These are phyloP conservation scores for Esox niger DNA, from an alignment of 2,113 vertebrate genomes.

Conservation along the genomic window DNA sequence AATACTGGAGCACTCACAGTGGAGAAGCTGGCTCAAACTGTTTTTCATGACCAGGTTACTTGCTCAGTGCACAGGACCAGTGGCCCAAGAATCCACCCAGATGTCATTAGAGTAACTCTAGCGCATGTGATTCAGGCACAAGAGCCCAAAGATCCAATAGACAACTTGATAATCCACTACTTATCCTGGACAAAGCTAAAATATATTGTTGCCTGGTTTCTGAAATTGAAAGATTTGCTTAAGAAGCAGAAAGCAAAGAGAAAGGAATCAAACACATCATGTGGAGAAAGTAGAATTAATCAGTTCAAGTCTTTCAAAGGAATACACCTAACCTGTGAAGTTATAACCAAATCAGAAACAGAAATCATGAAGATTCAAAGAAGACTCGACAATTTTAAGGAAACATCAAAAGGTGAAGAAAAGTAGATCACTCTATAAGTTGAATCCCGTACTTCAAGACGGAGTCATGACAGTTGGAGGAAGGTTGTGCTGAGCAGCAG, in stretches of 20 bases:
- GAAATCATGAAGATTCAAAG: slow-evolving; percentile 26
- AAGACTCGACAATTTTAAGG: slow-evolving; percentile 18
- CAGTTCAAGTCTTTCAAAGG: slow-evolving; percentile 14
- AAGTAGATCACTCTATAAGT: slow-evolving; percentile 18
- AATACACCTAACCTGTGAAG: slow-evolving; percentile 11
- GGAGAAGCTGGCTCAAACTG: too few species aligned
- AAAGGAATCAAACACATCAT: too few species aligned
- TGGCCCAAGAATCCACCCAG: slow-evolving; percentile 26
- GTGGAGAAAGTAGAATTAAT: too few species aligned
- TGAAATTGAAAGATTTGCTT: slow-evolving; percentile 26
- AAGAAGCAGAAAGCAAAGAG: slow-evolving; percentile 19
- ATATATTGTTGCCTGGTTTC: slow-evolving; percentile 18
- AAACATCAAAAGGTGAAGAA: slow-evolving; percentile 29
- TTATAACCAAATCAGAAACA: slow-evolving; percentile 18
- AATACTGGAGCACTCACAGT: slow-evolving; percentile 17
- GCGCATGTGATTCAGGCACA: slow-evolving; percentile 10
- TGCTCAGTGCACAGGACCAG: slow-evolving; percentile 7
- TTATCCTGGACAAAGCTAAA: slow-evolving; percentile 25
- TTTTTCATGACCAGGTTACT: too few species aligned
- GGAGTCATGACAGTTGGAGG: slow-evolving; percentile 22
- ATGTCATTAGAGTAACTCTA: slow-evolving; percentile 16
- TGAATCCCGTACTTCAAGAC: slow-evolving; percentile 26
- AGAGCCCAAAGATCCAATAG: slow-evolving; percentile 12
- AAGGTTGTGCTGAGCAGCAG: slow-evolving; percentile 10
- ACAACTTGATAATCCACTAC: slow-evolving; percentile 15